Conservation (phyloP, 2,113 vertebrate genomes). For the Electrona antarctica region DNA sequence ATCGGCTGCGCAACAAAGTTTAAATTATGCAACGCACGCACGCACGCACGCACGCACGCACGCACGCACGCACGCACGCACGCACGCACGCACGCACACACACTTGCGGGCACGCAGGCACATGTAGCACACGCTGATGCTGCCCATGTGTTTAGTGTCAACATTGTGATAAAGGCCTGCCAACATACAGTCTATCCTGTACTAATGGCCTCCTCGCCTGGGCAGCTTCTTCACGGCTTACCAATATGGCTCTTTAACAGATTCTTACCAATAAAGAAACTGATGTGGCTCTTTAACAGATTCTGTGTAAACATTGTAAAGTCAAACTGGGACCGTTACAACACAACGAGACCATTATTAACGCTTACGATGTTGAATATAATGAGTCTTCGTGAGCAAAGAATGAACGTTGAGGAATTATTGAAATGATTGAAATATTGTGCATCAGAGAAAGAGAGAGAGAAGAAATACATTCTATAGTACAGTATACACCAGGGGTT, state of each 20-base stretch:
- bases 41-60: neutral
- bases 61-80: neutral
- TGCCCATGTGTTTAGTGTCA: constrained; percentile 46
- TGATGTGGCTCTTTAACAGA: constrained; percentile 10
- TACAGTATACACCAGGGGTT: too few relatives aligned
- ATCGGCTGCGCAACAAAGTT: too few relatives aligned
- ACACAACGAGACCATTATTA: neutral
- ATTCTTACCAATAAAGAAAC: constrained; percentile 11
- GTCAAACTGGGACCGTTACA: neutral
- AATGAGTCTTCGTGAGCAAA: neutral
- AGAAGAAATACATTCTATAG: neutral
- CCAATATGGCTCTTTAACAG: constrained; percentile 12
- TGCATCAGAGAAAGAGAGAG: neutral
- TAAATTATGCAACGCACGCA: neutral
- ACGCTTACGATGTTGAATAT: neutral
- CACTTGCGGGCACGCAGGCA: neutral
- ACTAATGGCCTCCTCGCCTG: constrained; percentile 12
- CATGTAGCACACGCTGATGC: constrained; percentile 2
- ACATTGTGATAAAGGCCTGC: constrained; percentile 40
- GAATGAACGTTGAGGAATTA: neutral
- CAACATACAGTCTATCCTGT: constrained; percentile 25
- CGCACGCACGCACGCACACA: constrained; percentile 5
- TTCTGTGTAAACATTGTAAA: constrained; percentile 1
- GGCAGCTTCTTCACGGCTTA: constrained; percentile 15
- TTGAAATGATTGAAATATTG: neutral